Conservation (phyloP, 2,888 invertebrate genomes). For the Acrocyrtus sp. region DNA sequence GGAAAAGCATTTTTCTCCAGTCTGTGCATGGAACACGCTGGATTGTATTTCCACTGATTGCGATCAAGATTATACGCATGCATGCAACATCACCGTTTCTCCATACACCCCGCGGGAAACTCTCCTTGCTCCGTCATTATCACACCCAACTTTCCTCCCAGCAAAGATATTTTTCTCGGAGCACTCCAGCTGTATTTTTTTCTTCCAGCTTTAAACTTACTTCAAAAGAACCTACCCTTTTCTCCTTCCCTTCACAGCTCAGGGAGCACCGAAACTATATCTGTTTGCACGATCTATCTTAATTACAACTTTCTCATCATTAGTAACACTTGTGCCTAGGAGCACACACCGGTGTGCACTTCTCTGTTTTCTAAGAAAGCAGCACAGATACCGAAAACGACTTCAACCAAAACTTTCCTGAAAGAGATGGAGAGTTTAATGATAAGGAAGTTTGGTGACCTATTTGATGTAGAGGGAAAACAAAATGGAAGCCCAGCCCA, state of each 20-base stretch:
- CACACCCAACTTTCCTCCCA: background rate
- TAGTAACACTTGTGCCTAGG: slow-evolving; percentile 33
- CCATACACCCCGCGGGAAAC: too few species aligned
- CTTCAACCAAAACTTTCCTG: background rate
- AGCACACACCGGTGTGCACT: background rate
- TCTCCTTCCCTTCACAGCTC: too few species aligned
- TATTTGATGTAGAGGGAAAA: background rate
- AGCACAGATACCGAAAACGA: background rate
- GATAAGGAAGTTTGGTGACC: background rate
- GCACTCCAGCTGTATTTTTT: background rate
- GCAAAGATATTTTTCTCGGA: background rate
- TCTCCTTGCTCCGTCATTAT: background rate
- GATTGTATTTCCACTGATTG: too few species aligned
- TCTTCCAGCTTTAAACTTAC: background rate
- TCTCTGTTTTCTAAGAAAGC: background rate
- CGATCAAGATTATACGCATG: too few species aligned
- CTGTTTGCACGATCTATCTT: slow-evolving; percentile 22
- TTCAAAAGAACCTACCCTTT: background rate
- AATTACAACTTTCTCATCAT: slow-evolving; percentile 28
- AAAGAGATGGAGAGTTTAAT: background rate
- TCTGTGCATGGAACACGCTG: too few species aligned
- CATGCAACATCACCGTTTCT: too few species aligned
- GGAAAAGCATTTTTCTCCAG: background rate
- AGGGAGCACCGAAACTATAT: slow-evolving; percentile 6
- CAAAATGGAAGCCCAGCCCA: background rate